Evolutionary conservation across 2,797 vertebrate genomes (phyloP).

Genomic region (Amphiprion clarkii): DNA sequence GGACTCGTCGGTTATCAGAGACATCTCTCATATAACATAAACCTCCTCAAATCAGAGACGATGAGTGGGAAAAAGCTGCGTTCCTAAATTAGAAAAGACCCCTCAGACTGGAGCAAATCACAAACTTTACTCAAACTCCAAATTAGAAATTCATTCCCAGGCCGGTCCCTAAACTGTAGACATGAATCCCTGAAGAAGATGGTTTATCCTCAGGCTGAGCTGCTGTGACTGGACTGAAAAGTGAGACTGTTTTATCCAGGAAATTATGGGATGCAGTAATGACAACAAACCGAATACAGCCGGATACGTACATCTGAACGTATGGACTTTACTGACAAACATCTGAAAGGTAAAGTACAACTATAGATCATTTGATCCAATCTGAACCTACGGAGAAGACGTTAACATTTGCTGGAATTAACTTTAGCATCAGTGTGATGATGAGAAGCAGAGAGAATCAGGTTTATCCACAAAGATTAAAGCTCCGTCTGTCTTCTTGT

Average conservation of each 20-base stretch:
- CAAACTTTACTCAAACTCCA: conserved; percentile 23
- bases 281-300: conserved; percentile 25
- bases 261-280: conserved; percentile 47
- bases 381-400: conserved; percentile 13
- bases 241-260: conserved; percentile 26
- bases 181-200: conserved; percentile 23
- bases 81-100: conserved; percentile 44
- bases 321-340: conserved; percentile 28
- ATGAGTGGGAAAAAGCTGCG: conserved; percentile 45
- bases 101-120: conserved; percentile 40
- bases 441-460: background rate
- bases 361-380: conserved; percentile 6
- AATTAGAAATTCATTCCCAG: conserved; percentile 55
- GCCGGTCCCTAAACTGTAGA: conserved; percentile 14
- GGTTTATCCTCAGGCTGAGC: conserved; percentile 25
- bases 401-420: background rate
- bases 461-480: background rate
- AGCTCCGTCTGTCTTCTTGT: conserved; percentile 5
- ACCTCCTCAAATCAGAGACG: conserved; percentile 51
- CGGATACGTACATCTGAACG: conserved; percentile 20
- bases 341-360: conserved; percentile 32
- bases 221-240: conserved; percentile 14
- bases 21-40: conserved; percentile 58
- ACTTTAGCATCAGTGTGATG: background rate
- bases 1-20: conserved; percentile 54